Evolutionary conservation across 2,113 vertebrate species (phyloP).

Genomic region (Lamprologus callipterus): DNA sequence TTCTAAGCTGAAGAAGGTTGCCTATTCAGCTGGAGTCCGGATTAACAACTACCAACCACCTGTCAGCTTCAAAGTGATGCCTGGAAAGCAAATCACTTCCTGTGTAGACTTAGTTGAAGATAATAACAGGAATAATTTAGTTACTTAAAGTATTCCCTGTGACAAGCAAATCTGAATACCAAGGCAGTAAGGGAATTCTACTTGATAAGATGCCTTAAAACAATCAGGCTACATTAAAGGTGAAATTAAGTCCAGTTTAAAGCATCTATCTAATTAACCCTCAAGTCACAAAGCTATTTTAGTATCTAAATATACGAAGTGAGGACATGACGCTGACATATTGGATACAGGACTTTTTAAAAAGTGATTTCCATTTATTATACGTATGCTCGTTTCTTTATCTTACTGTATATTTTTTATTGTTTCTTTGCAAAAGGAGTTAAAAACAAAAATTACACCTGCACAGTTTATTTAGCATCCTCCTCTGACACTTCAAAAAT

Average conservation of each 20-base stretch:
- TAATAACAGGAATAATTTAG: not conserved
- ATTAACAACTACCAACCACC: not conserved
- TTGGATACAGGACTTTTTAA: not conserved
- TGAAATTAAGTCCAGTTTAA: not conserved
- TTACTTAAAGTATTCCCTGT: not conserved
- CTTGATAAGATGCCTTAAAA: not conserved
- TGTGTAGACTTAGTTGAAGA: not conserved
- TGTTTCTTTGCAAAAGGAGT: not conserved
- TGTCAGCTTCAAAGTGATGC: not conserved
- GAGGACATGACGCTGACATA: not conserved
- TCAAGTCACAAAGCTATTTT: not conserved
- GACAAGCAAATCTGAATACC: not conserved
- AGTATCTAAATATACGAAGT: not conserved
- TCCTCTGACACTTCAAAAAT: not conserved
- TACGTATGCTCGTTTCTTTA: not conserved
- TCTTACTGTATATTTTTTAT: not conserved
- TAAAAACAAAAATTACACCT: not conserved
- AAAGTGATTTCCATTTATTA: not conserved
- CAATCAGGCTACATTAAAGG: not conserved
- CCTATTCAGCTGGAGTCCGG: not conserved
- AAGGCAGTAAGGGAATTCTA: not conserved
- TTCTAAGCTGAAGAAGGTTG: not conserved
- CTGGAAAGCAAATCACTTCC: not conserved
- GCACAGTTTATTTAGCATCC: not conserved
- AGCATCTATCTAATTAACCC: not conserved